Evolutionary conservation across 2,113 vertebrate genomes (phyloP).

Genomic region (Phoxinus phoxinus): DNA sequence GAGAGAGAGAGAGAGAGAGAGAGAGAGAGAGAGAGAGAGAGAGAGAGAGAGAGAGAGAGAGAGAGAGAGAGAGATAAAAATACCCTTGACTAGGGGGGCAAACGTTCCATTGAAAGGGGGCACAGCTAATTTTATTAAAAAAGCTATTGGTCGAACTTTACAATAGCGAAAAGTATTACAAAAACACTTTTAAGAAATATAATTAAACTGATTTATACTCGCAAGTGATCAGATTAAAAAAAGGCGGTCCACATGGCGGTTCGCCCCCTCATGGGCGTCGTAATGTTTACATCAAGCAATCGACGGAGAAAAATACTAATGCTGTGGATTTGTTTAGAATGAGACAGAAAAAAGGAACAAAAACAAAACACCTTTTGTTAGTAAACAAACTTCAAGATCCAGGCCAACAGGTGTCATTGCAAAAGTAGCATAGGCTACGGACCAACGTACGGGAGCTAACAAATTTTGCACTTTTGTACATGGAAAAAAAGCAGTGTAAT

Average conservation of each 20-base stretch:
- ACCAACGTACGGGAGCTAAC: background rate
- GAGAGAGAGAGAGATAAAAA: slow-evolving; percentile 53
- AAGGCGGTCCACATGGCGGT: background rate
- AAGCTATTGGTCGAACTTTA: background rate
- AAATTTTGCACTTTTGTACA: background rate
- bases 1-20: slow-evolving; percentile 17
- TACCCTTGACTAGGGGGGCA: slow-evolving; percentile 18
- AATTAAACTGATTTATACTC: too few relatives aligned
- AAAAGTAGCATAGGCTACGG: background rate
- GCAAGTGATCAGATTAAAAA: too few relatives aligned
- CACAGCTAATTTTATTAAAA: background rate
- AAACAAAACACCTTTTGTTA: background rate
- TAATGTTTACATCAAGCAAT: background rate
- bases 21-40: slow-evolving; percentile 18
- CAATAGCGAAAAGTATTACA: too few relatives aligned
- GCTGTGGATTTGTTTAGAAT: too few relatives aligned
- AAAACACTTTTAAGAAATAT: too few relatives aligned
- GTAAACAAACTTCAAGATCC: background rate
- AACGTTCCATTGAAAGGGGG: slow-evolving; percentile 43
- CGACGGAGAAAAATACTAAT: background rate
- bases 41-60: slow-evolving; percentile 40
- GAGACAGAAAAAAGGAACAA: background rate
- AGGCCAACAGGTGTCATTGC: background rate
- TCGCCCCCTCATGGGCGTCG: background rate
- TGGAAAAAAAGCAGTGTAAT: background rate